These are phyloP conservation scores for Thinocorus orbignyianus DNA, from an alignment of 2,113 vertebrate genomes.

Conservation along the genomic window DNA sequence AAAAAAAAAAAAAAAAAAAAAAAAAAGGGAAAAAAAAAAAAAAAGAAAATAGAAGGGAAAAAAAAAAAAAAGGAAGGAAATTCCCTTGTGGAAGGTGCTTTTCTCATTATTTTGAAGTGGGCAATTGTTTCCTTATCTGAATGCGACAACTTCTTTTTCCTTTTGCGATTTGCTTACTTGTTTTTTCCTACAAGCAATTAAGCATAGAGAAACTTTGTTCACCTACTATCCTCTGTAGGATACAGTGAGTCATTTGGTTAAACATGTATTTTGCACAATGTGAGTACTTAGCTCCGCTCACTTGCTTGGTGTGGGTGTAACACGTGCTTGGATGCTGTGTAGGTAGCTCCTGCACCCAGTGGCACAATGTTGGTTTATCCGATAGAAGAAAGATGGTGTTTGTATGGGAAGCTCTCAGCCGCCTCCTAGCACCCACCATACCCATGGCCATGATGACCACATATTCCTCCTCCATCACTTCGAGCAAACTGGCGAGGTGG, in stretches of 20 bases:
- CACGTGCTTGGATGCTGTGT: background rate
- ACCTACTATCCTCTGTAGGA: background rate
- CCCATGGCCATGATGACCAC: background rate
- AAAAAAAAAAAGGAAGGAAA: background rate
- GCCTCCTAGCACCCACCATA: background rate
- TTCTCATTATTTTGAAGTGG: background rate
- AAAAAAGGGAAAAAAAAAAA: fast-evolving
- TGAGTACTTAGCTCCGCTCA: background rate
- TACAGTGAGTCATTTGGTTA: background rate
- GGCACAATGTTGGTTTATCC: background rate
- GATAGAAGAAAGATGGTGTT: background rate
- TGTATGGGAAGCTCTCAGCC: background rate
- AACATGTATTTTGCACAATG: background rate
- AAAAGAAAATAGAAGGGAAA: fast-evolving
- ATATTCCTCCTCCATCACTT: background rate
- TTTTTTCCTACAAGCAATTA: background rate
- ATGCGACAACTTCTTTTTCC: background rate
- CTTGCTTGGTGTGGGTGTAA: background rate
- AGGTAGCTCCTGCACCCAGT: background rate
- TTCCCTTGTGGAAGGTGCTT: background rate
- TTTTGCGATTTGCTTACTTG: background rate
- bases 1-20: no score
- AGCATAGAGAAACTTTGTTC: background rate
- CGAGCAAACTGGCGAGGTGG: background rate
- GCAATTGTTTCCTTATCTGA: background rate